phyloP scores from a whole-genome alignment of 1,140 invertebrate species.

The Anastrepha obliqua region DNA sequence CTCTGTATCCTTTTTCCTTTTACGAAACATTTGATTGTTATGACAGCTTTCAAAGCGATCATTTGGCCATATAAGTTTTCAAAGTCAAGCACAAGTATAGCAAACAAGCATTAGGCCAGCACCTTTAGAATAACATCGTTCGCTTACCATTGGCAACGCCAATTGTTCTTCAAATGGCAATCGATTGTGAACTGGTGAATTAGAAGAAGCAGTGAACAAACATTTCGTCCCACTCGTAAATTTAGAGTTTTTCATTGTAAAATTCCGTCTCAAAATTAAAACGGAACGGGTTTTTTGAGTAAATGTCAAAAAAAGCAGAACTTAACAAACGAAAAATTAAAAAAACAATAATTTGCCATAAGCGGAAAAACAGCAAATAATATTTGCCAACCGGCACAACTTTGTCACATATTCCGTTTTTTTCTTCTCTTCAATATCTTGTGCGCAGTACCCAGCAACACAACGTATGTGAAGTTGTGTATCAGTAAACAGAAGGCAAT shows the following conservation, averaged over 20 bases:
- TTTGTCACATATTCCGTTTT: neutral
- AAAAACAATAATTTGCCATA: neutral
- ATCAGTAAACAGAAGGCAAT: conserved; percentile 10
- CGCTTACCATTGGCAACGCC: neutral
- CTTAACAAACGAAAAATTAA: neutral
- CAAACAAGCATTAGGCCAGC: too few relatives aligned
- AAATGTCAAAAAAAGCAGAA: neutral
- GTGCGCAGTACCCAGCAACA: neutral
- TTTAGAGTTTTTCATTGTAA: neutral
- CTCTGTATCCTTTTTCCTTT: too few relatives aligned
- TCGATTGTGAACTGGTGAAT: neutral
- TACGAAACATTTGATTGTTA: too few relatives aligned
- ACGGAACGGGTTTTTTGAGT: neutral
- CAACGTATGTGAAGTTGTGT: neutral
- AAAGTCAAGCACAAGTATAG: too few relatives aligned
- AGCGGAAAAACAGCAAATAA: neutral
- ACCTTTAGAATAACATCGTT: too few relatives aligned
- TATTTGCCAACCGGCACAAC: neutral
- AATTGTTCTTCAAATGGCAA: neutral
- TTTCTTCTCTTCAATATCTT: neutral
- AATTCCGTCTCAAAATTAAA: neutral
- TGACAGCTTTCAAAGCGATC: too few relatives aligned
- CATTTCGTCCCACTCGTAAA: neutral
- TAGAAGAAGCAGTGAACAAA: neutral
- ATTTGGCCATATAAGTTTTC: too few relatives aligned